A percentile compares a stretch with the other conserved stretches of the same genome.
Evolutionary conservation across 1,140 invertebrate species (phyloP).

Genomic region (Bombus confusus): DNA sequence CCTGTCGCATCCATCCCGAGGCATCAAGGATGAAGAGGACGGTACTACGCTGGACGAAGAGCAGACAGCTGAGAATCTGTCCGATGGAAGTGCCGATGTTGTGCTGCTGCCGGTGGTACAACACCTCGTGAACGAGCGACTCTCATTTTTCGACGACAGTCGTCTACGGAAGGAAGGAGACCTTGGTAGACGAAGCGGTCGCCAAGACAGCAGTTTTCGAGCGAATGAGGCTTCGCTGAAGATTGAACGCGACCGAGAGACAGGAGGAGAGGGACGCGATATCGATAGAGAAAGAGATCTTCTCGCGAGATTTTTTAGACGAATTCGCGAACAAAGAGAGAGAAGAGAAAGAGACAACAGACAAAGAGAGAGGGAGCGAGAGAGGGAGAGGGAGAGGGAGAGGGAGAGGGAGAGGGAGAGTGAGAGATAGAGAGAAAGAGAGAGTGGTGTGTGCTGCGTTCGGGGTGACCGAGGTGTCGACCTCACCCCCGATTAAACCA

Average conservation of each 20-base stretch:
- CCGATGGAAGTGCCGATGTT: constrained; percentile 62
- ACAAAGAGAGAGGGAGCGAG: neutral
- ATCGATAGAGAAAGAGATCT: neutral
- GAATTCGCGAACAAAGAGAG: neutral
- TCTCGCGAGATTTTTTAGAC: neutral
- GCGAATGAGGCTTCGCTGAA: constrained; percentile 19
- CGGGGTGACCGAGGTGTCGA: constrained; percentile 66
- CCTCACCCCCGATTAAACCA: constrained; percentile 66
- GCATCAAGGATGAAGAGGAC: constrained; percentile 61
- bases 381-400: neutral
- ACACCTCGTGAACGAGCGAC: constrained; percentile 62
- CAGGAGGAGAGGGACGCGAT: neutral
- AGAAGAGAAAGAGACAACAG: neutral
- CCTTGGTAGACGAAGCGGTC: neutral
- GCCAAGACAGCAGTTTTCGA: constrained; percentile 33
- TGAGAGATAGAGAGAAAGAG: neutral
- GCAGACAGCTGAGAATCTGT: constrained; percentile 58
- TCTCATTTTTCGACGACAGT: neutral
- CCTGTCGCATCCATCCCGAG: constrained; percentile 37
- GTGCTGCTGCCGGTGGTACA: constrained; percentile 65
- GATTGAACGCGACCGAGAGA: neutral
- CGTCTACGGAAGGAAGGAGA: constrained; percentile 29
- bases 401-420: no score
- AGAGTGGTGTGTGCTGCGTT: constrained; percentile 57
- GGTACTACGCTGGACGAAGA: constrained; percentile 59